Percentiles rank a stretch among this genome's conserved stretches.
These are phyloP conservation scores for Bufo bufo DNA, from an alignment of 2,113 vertebrate species.

Conservation along the genomic window DNA sequence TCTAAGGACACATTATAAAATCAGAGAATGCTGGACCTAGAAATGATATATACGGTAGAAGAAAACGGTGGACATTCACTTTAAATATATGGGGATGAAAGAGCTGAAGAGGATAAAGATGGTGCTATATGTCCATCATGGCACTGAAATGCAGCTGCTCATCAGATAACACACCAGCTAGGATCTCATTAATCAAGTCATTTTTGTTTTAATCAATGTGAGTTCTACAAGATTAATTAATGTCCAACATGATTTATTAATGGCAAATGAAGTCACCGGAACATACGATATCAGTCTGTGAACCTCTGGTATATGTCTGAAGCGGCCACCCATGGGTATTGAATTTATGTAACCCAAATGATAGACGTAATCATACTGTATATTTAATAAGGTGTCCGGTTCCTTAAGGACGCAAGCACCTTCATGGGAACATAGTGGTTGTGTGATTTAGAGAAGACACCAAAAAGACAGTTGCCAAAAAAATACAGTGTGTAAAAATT, in stretches of 20 bases:
- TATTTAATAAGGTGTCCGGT: background rate
- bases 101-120: background rate
- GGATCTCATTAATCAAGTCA: background rate
- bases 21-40: too few relatives aligned
- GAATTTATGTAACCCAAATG: background rate
- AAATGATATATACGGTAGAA: too few relatives aligned
- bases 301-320: background rate
- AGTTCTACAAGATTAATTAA: background rate
- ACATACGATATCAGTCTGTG: background rate
- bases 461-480: background rate
- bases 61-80: too few relatives aligned
- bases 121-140: background rate
- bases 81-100: background rate
- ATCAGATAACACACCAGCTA: background rate
- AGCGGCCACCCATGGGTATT: background rate
- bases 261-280: background rate
- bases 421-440: background rate
- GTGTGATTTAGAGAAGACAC: too few relatives aligned
- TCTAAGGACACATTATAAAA: too few relatives aligned
- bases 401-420: background rate
- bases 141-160: background rate
- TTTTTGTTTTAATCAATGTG: constrained; percentile 3
- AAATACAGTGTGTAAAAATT: background rate
- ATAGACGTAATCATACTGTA: background rate
- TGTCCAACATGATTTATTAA: constrained; percentile 4